These are phyloP conservation scores for Eciton burchellii DNA, from an alignment of 1,140 invertebrate species.

Conservation along the genomic window DNA sequence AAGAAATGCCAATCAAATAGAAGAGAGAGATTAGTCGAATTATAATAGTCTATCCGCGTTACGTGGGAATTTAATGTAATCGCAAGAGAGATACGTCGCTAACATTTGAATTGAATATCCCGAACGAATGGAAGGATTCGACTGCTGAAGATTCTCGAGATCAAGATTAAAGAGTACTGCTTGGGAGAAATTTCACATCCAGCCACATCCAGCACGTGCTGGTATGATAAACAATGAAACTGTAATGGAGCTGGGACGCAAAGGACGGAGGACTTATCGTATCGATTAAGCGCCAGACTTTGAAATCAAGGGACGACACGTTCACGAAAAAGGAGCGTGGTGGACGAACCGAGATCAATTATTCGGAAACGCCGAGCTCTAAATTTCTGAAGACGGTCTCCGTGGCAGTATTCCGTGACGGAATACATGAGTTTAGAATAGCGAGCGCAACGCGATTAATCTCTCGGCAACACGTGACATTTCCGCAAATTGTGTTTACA, in stretches of 20 bases:
- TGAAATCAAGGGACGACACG: slow-evolving; percentile 41
- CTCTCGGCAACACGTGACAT: not conserved
- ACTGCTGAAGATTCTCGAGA: no score
- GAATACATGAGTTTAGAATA: not conserved
- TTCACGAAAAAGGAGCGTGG: not conserved
- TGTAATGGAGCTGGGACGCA: not conserved
- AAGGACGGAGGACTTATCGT: not conserved
- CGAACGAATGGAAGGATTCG: no score
- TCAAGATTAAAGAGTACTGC: not conserved
- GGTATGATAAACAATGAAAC: not conserved
- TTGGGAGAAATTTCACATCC: not conserved
- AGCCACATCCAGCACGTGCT: not conserved
- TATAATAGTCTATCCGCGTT: not conserved
- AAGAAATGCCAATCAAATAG: not conserved
- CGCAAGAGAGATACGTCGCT: not conserved
- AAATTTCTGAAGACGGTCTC: slow-evolving; percentile 28
- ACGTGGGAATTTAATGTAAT: not conserved
- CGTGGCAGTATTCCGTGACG: not conserved
- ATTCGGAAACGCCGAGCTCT: not conserved
- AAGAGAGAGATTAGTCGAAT: not conserved
- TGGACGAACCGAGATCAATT: not conserved
- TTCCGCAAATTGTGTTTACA: slow-evolving; percentile 40
- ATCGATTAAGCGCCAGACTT: slow-evolving; percentile 3
- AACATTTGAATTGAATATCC: not conserved
- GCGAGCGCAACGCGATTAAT: not conserved